These are phyloP conservation scores for Tinamus guttatus DNA, from an alignment of 2,113 vertebrate species.

Conservation along the genomic window DNA sequence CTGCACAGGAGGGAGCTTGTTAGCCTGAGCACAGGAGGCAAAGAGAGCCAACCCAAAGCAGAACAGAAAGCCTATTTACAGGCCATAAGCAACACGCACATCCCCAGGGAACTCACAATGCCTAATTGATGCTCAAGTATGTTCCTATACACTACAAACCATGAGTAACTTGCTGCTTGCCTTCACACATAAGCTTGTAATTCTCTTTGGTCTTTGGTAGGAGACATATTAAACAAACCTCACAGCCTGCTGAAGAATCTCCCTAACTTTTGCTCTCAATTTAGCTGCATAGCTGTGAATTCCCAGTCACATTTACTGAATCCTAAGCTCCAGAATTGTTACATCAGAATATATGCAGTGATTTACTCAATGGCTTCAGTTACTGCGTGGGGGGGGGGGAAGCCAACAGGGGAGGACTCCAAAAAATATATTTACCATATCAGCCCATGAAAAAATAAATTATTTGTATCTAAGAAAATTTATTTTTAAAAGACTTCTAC, in stretches of 20 bases:
- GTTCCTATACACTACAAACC: neutral
- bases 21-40: neutral
- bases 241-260: neutral
- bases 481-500: neutral
- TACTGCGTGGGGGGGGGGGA: too few relatives aligned
- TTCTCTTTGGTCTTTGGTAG: neutral
- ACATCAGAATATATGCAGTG: neutral
- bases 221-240: neutral
- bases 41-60: neutral
- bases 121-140: neutral
- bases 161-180: neutral
- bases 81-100: neutral
- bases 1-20: neutral
- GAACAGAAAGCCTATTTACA: neutral
- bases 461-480: neutral
- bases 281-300: neutral
- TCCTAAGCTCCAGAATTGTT: neutral
- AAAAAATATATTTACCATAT: too few relatives aligned
- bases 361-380: conserved; percentile 21
- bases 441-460: conserved; percentile 9
- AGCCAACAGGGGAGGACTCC: too few relatives aligned
- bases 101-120: neutral
- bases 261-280: neutral
- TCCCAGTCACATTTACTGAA: neutral
- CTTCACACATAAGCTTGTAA: neutral